phyloP scores from a whole-genome alignment of 2,888 invertebrate species.

The Calliopum simillimum region DNA sequence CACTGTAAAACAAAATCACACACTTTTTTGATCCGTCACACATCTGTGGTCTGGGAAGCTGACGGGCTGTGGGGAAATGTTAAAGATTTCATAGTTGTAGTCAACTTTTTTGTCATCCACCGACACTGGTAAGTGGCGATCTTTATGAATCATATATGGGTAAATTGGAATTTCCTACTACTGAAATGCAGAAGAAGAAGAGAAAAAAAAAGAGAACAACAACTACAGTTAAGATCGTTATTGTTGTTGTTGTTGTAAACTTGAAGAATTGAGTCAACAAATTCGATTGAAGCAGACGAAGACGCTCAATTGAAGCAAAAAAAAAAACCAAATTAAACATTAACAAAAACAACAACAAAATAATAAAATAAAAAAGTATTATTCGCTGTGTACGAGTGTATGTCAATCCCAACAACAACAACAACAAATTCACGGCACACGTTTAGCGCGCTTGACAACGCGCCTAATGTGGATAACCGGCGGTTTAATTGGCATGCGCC shows the following conservation, averaged over 20 bases:
- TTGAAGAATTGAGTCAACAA: neutral
- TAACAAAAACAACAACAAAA: conserved; percentile 3
- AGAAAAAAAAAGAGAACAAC: neutral
- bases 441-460: conserved; percentile 9
- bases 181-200: neutral
- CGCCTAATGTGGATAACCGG: conserved; percentile 12
- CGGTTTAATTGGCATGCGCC: neutral
- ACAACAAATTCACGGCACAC: conserved; percentile 12
- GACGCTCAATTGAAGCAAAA: no score
- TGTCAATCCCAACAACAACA: conserved; percentile 19
- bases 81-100: no score
- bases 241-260: no score
- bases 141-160: no score
- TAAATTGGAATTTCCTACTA: no score
- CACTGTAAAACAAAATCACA: no score
- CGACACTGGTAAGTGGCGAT: no score
- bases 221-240: neutral
- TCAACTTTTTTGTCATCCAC: no score
- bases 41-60: no score
- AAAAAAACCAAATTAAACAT: neutral
- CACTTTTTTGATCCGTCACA: no score
- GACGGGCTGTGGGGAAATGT: no score
- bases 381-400: neutral
- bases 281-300: neutral
- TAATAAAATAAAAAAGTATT: neutral